These are phyloP conservation scores for Spicauda simplicius DNA, from an alignment of 2,888 invertebrate species.

Conservation along the genomic window DNA sequence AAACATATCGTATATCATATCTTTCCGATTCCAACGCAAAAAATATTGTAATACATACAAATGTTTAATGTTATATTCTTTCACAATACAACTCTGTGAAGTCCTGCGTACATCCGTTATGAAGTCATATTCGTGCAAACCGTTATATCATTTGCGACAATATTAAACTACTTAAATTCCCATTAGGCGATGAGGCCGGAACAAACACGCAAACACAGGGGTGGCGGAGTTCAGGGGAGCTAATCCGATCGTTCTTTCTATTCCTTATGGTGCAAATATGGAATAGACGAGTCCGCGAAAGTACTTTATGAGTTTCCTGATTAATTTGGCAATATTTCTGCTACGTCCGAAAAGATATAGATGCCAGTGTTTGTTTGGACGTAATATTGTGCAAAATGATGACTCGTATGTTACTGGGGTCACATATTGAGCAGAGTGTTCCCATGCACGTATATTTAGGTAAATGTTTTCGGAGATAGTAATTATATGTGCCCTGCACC, in stretches of 20 bases:
- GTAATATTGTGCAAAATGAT: neutral
- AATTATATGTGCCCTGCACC: no score
- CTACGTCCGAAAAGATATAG: neutral
- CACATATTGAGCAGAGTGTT: no score
- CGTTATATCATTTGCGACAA: slow-evolving; percentile 6
- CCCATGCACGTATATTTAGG: no score
- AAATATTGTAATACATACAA: no score
- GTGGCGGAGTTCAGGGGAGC: neutral
- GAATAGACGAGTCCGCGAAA: neutral
- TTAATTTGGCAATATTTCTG: slow-evolving; percentile 6
- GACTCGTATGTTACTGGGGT: no score
- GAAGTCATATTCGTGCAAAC: slow-evolving; percentile 1
- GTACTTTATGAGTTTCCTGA: slow-evolving; percentile 15
- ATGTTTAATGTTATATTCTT: no score
- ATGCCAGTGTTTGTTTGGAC: neutral
- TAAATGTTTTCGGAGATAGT: no score
- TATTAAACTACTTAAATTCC: slow-evolving; percentile 29
- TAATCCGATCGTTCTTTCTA: slow-evolving; percentile 12
- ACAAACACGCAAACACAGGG: slow-evolving; percentile 31
- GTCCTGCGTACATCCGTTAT: neutral
- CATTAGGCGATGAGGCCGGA: slow-evolving; percentile 33
- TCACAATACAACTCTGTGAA: no score
- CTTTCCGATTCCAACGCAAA: no score
- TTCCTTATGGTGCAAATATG: slow-evolving; percentile 8
- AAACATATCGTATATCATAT: no score